Evolutionary conservation across 2,888 invertebrate species (phyloP).

Genomic region (Lamproptera curius): DNA sequence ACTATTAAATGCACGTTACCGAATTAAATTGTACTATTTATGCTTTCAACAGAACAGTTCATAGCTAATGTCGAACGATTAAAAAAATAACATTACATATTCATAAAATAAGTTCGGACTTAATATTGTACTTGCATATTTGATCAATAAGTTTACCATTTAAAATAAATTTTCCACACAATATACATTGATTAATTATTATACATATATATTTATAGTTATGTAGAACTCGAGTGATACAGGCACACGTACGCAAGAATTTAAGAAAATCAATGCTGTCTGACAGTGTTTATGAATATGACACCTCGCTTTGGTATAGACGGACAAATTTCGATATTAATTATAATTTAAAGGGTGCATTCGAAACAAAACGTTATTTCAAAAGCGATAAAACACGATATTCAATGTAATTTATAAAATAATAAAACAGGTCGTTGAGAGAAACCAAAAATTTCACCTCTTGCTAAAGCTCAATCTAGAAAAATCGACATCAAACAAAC

Average conservation of each 20-base stretch:
- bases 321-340: too few relatives aligned
- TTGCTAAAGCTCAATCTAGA: too few relatives aligned
- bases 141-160: constrained; percentile 58
- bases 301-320: constrained; percentile 1
- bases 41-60: constrained; percentile 37
- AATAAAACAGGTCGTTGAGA: too few relatives aligned
- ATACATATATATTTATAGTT: constrained; percentile 44
- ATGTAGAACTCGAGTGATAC: constrained; percentile 25
- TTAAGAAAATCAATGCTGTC: too few relatives aligned
- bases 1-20: constrained; percentile 68
- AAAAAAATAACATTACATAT: constrained; percentile 19
- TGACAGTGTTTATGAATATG: too few relatives aligned
- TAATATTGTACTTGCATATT: constrained; percentile 43
- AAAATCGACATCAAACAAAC: too few relatives aligned
- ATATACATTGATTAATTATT: constrained; percentile 58
- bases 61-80: constrained; percentile 31
- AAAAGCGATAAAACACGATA: too few relatives aligned
- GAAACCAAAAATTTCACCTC: too few relatives aligned
- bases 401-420: too few relatives aligned
- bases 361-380: too few relatives aligned
- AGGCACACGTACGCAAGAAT: constrained; percentile 5
- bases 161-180: constrained; percentile 61
- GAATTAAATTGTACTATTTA: constrained; percentile 55
- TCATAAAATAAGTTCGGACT: constrained; percentile 27
- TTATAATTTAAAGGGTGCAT: too few relatives aligned